A percentile compares a stretch with the other conserved stretches of the same genome.
Evolutionary conservation across 2,113 vertebrate species (phyloP).

Genomic region (Odontesthes bonariensis): DNA sequence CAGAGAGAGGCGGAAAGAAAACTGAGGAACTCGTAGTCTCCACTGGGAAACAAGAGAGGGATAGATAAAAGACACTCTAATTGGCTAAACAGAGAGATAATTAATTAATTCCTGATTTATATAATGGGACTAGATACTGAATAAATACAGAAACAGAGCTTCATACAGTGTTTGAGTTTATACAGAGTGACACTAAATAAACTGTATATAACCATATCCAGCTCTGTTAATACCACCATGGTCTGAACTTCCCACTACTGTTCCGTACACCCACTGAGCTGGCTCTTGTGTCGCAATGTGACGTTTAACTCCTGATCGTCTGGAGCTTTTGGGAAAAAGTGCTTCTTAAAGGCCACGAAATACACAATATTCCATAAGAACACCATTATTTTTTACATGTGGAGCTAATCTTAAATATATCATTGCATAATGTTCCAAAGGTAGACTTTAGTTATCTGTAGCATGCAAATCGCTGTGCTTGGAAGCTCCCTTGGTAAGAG

Average conservation of each 20-base stretch:
- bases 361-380: too few relatives aligned
- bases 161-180: not conserved
- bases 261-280: not conserved
- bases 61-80: constrained; percentile 15
- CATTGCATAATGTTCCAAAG: too few relatives aligned
- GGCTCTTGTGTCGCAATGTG: not conserved
- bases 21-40: not conserved
- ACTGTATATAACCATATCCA: not conserved
- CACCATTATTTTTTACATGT: not conserved
- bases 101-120: not conserved
- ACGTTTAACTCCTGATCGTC: not conserved
- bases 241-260: too few relatives aligned
- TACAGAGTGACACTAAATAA: constrained; percentile 16
- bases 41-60: not conserved
- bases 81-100: constrained; percentile 17
- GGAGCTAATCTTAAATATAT: not conserved
- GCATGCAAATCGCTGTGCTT: too few relatives aligned
- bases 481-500: too few relatives aligned
- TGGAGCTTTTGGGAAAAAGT: not conserved
- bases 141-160: constrained; percentile 16
- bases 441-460: too few relatives aligned
- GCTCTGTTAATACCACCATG: not conserved
- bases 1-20: constrained; percentile 12
- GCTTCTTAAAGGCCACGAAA: too few relatives aligned
- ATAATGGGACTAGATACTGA: constrained; percentile 8